Evolutionary conservation across 2,888 invertebrate species (phyloP).

Genomic region (Panorpa germanica): DNA sequence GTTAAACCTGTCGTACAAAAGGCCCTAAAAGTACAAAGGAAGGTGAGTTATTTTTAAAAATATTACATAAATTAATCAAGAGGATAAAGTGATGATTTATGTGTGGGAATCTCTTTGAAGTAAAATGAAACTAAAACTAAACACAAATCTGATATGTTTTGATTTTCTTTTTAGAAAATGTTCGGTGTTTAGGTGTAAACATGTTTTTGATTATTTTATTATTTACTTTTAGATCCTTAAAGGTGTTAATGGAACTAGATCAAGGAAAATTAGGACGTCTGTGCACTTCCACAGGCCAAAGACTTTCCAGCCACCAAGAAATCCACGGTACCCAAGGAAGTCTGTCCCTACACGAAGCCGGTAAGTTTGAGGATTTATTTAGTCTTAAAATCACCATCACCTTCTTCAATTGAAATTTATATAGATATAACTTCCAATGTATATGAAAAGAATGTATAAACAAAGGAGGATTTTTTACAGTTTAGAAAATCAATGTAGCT

Average conservation of each 20-base stretch:
- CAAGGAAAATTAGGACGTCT: constrained; percentile 80
- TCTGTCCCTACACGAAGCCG: constrained; percentile 84
- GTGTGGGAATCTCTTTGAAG: constrained; percentile 38
- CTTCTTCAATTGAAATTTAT: constrained; percentile 4
- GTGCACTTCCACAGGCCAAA: constrained; percentile 93
- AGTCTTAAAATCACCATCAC: constrained; percentile 1
- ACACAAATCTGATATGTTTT: constrained; percentile 17
- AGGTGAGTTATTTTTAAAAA: constrained; percentile 31
- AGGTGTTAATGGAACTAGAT: constrained; percentile 75
- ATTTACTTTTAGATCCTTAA: constrained; percentile 52
- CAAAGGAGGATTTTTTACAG: too few species aligned
- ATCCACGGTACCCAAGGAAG: constrained; percentile 90
- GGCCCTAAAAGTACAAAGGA: constrained; percentile 71
- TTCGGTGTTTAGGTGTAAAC: constrained; percentile 8
- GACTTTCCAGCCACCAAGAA: constrained; percentile 76
- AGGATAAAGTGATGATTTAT: constrained; percentile 23
- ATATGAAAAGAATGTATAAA: too few species aligned
- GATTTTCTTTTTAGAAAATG: constrained; percentile 4
- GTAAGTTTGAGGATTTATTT: constrained; percentile 27
- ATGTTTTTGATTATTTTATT: constrained; percentile 10
- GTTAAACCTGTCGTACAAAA: constrained; percentile 42
- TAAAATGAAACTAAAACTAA: constrained; percentile 18
- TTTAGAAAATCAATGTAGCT: too few species aligned
- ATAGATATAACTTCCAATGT: constrained; percentile 2
- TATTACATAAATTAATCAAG: constrained; percentile 7